A percentile compares a stretch with the other conserved stretches of the same genome.
phyloP scores from a whole-genome alignment of 2,113 vertebrate genomes.

The Heterotilapia buettikoferi region DNA sequence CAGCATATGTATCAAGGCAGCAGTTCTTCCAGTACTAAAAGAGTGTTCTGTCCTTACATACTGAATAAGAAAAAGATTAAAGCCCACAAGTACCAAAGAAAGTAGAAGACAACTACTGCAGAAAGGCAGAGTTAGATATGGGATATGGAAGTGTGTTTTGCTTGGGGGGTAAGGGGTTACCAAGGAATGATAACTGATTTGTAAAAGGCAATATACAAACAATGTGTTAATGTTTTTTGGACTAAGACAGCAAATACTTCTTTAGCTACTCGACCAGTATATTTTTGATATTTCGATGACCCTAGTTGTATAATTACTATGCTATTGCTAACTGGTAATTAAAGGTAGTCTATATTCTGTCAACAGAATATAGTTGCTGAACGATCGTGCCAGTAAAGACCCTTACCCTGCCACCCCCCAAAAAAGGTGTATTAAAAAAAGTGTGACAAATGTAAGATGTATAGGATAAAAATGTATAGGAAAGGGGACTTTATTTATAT shows the following conservation, averaged over 20 bases:
- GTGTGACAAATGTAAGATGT: not conserved
- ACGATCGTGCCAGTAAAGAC: not conserved
- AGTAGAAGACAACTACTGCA: not conserved
- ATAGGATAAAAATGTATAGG: not conserved
- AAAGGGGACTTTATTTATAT: not conserved
- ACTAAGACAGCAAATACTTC: not conserved
- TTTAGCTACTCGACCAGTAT: not conserved
- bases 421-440: not conserved
- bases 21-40: not conserved
- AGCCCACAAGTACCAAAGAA: not conserved
- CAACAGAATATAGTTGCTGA: not conserved
- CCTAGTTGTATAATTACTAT: not conserved
- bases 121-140: not conserved
- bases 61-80: not conserved
- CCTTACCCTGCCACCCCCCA: not conserved
- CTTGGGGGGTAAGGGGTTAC: accelerated
- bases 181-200: not conserved
- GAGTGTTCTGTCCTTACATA: not conserved
- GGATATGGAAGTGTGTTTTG: not conserved
- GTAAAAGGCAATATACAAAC: not conserved
- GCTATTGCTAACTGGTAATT: not conserved
- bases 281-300: not conserved
- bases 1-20: not conserved
- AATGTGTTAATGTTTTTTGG: not conserved
- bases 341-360: not conserved